These are phyloP conservation scores for Acanthosoma haemorrhoidale DNA, from an alignment of 2,888 invertebrate genomes.

Conservation along the genomic window DNA sequence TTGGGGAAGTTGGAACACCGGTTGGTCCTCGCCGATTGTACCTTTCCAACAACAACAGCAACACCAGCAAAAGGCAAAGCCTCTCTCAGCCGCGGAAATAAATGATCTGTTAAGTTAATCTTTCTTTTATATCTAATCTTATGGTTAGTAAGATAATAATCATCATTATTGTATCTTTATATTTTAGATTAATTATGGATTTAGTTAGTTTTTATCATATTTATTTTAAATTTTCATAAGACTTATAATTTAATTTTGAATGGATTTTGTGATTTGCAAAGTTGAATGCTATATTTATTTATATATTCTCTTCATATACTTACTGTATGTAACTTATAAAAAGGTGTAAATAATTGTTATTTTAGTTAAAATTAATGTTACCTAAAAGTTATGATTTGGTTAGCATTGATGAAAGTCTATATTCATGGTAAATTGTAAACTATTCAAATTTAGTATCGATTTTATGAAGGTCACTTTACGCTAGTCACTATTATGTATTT, in stretches of 20 bases:
- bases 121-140: neutral
- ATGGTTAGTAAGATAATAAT: neutral
- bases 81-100: conserved; percentile 44
- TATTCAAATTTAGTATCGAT: neutral
- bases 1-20: neutral
- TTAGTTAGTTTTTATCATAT: too few species aligned
- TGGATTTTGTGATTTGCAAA: too few species aligned
- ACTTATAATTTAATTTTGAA: neutral
- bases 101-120: conserved; percentile 48
- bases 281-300: too few species aligned
- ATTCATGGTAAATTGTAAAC: neutral
- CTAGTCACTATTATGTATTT: neutral
- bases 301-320: too few species aligned
- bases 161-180: neutral
- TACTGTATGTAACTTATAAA: too few species aligned
- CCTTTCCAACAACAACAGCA: neutral
- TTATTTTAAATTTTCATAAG: neutral
- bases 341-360: neutral
- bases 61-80: conserved; percentile 40
- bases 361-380: neutral
- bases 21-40: conserved; percentile 4
- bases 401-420: neutral
- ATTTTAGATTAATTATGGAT: neutral
- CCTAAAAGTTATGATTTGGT: neutral
- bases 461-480: neutral